These are phyloP conservation scores for Crotalus horridus DNA, from an alignment of 2,113 vertebrate species.

Conservation along the genomic window DNA sequence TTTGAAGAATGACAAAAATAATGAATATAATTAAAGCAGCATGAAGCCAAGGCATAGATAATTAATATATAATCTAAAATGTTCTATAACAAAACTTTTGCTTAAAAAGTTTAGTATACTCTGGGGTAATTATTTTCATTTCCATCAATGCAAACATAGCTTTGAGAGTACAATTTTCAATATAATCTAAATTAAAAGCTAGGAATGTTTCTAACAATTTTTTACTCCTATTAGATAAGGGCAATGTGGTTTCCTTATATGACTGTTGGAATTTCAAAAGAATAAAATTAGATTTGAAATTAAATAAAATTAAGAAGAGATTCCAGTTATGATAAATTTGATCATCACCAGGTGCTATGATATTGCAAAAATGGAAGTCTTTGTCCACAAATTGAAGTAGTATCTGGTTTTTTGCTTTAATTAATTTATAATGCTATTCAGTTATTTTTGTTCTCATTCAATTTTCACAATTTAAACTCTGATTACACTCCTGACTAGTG, in stretches of 20 bases:
- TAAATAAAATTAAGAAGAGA: not conserved
- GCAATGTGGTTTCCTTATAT: not conserved
- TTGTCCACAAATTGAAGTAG: not conserved
- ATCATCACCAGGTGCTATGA: not conserved
- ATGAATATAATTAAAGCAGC: slow-evolving; percentile 62
- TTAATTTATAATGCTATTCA: not conserved
- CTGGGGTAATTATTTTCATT: slow-evolving; percentile 11
- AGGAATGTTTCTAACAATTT: not conserved
- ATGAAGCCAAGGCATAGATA: slow-evolving; percentile 59
- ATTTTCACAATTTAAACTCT: not conserved
- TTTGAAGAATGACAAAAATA: slow-evolving; percentile 58
- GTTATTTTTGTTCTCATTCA: not conserved
- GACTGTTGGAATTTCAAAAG: not conserved
- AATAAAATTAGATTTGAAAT: not conserved
- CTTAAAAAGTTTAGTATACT: slow-evolving; percentile 28
- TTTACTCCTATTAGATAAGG: not conserved
- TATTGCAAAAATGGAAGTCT: not conserved
- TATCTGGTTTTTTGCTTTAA: not conserved
- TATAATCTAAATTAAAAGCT: slow-evolving; percentile 16
- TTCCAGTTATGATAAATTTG: not conserved
- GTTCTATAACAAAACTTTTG: slow-evolving; percentile 44
- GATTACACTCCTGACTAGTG: not conserved
- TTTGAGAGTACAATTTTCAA: slow-evolving; percentile 24
- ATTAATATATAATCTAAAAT: slow-evolving; percentile 53
- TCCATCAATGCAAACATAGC: slow-evolving; percentile 25